phyloP scores from a whole-genome alignment of 1,140 invertebrate genomes.

The Tetranychus urticae region DNA sequence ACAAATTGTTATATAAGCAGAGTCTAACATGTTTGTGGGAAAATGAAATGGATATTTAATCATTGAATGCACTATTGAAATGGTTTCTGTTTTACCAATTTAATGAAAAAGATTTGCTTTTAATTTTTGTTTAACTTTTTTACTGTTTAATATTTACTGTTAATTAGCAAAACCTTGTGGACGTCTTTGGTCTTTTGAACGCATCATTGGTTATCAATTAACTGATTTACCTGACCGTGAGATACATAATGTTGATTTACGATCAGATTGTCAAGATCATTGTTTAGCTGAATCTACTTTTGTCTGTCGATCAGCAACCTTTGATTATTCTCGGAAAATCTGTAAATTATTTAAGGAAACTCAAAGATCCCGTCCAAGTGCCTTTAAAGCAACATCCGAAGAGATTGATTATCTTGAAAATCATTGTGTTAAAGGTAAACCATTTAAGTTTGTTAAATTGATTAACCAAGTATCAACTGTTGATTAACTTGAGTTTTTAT shows the following conservation, averaged over 20 bases:
- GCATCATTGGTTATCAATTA: conserved; percentile 25
- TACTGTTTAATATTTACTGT: no score
- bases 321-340: conserved; percentile 19
- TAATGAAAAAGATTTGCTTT: no score
- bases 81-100: no score
- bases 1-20: no score
- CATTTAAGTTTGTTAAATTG: neutral
- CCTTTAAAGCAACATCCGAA: conserved; percentile 18
- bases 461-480: neutral
- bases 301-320: conserved; percentile 24
- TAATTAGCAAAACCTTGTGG: neutral
- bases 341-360: conserved; percentile 25
- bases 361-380: conserved; percentile 21
- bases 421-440: conserved; percentile 24
- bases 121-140: no score
- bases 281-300: conserved; percentile 21
- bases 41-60: no score
- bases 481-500: neutral
- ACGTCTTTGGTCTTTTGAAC: conserved; percentile 25
- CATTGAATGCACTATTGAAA: no score
- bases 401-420: conserved; percentile 29
- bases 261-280: conserved; percentile 23
- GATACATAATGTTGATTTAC: conserved; percentile 18
- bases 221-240: conserved; percentile 20
- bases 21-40: no score